Evolutionary conservation across 1,140 invertebrate species (phyloP).

Genomic region (Proctacanthus coquilletti): DNA sequence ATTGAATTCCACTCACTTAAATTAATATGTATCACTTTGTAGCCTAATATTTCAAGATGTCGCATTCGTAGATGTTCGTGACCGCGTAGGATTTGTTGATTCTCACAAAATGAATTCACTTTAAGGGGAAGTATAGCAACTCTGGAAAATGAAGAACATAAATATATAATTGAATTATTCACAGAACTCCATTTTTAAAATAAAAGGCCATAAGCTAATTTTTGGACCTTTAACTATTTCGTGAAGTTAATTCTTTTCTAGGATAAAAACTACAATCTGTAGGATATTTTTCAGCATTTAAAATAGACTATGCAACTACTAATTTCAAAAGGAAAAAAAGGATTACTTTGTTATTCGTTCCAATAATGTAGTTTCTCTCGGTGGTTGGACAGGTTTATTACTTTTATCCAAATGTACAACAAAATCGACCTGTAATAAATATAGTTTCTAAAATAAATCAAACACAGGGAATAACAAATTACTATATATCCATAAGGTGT

Average conservation of each 20-base stretch:
- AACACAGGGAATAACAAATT: not conserved
- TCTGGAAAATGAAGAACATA: conserved; percentile 18
- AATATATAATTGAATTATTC: too few species aligned
- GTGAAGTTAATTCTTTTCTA: too few species aligned
- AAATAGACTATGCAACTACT: not conserved
- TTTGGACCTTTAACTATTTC: too few species aligned
- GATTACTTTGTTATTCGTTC: conserved; percentile 25
- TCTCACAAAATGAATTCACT: conserved; percentile 27
- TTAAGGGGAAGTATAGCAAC: conserved; percentile 29
- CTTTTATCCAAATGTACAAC: conserved; percentile 26
- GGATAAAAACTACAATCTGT: too few species aligned
- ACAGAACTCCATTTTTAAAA: too few species aligned
- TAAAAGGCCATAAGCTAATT: too few species aligned
- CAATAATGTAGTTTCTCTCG: conserved; percentile 18
- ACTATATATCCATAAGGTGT: conserved; percentile 26
- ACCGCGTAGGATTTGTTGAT: conserved; percentile 29
- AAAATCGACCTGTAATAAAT: conserved; percentile 20
- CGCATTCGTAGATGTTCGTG: conserved; percentile 31
- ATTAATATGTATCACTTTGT: conserved; percentile 36
- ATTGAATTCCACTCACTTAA: conserved; percentile 38
- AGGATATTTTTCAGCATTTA: too few species aligned
- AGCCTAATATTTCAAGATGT: conserved; percentile 45
- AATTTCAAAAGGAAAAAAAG: too few species aligned
- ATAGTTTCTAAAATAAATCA: not conserved
- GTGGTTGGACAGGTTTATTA: conserved; percentile 12